phyloP scores from a whole-genome alignment of 2,888 invertebrate species.

The Sinodicranocentrus sp. region DNA sequence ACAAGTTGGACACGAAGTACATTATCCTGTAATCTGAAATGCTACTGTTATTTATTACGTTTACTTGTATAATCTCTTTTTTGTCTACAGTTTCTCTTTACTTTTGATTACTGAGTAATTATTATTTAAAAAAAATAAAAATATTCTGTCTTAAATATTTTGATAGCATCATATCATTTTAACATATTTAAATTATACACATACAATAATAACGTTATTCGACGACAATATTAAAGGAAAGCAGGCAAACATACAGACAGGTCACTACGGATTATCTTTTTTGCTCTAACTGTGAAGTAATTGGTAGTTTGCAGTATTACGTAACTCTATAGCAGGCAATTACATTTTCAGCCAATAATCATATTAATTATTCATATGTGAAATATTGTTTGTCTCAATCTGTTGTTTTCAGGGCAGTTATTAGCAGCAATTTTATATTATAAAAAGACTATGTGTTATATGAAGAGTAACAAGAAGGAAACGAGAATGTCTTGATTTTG shows the following conservation, averaged over 20 bases:
- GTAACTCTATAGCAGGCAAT: conserved; percentile 25
- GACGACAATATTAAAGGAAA: conserved; percentile 53
- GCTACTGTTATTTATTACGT: conserved; percentile 61
- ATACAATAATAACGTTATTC: conserved; percentile 30
- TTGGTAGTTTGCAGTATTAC: conserved; percentile 32
- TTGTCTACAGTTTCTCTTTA: conserved; percentile 60
- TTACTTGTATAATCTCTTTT: conserved; percentile 66
- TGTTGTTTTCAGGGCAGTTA: conserved; percentile 59
- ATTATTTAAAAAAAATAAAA: conserved; percentile 70
- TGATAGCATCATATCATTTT: conserved; percentile 61
- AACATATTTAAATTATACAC: conserved; percentile 64
- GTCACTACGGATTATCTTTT: conserved; percentile 63
- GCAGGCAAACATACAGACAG: conserved; percentile 57
- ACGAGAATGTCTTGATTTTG: conserved; percentile 47
- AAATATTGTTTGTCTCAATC: conserved; percentile 62
- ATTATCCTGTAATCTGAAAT: conserved; percentile 41
- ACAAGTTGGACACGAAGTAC: conserved; percentile 5
- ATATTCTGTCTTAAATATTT: conserved; percentile 69
- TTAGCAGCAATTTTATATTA: conserved; percentile 52
- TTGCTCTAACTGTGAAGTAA: conserved; percentile 16
- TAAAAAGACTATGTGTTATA: conserved; percentile 1
- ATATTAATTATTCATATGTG: conserved; percentile 26
- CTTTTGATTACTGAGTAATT: conserved; percentile 55
- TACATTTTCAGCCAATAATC: conserved; percentile 20
- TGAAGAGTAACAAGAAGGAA: conserved; percentile 31